Evolutionary conservation across 2,888 invertebrate species (phyloP).

Genomic region (Scaptomyza caliginosa): DNA sequence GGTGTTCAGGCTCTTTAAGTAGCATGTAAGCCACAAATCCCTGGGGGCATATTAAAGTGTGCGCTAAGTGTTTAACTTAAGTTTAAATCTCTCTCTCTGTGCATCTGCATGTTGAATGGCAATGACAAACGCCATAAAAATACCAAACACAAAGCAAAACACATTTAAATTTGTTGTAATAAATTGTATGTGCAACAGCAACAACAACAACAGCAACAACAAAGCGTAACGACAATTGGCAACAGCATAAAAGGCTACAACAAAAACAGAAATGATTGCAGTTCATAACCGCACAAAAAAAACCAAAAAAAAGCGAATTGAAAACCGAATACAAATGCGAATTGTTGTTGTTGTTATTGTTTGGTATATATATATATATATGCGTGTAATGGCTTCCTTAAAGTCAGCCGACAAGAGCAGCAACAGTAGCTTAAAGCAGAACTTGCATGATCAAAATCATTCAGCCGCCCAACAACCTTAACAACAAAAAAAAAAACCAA

Average conservation of each 20-base stretch:
- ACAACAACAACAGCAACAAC: constrained; percentile 38
- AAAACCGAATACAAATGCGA: constrained; percentile 50
- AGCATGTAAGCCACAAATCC: constrained; percentile 1
- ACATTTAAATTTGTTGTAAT: constrained; percentile 81
- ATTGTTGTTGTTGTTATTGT: constrained; percentile 30
- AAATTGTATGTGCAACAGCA: constrained; percentile 65
- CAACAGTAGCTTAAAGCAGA: constrained; percentile 24
- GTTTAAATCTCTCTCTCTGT: not conserved
- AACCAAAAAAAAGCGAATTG: constrained; percentile 22
- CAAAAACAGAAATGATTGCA: constrained; percentile 58
- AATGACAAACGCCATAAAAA: constrained; percentile 67
- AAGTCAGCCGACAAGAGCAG: constrained; percentile 48
- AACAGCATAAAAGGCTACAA: constrained; percentile 24
- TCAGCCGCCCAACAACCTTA: constrained; percentile 60
- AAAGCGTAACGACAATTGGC: constrained; percentile 61
- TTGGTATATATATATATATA: too few species aligned
- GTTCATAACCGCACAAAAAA: constrained; percentile 61
- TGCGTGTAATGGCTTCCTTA: constrained; percentile 80
- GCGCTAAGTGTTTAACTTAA: not conserved
- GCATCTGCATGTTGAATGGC: constrained; percentile 47
- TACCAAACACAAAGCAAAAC: constrained; percentile 64
- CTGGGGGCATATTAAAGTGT: constrained; percentile 3
- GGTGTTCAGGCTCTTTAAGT: too few species aligned
- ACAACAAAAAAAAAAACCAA: not conserved
- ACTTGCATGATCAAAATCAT: constrained; percentile 71